Evolutionary conservation across 2,888 invertebrate genomes (phyloP).

Genomic region (Nymphalis polychloros): DNA sequence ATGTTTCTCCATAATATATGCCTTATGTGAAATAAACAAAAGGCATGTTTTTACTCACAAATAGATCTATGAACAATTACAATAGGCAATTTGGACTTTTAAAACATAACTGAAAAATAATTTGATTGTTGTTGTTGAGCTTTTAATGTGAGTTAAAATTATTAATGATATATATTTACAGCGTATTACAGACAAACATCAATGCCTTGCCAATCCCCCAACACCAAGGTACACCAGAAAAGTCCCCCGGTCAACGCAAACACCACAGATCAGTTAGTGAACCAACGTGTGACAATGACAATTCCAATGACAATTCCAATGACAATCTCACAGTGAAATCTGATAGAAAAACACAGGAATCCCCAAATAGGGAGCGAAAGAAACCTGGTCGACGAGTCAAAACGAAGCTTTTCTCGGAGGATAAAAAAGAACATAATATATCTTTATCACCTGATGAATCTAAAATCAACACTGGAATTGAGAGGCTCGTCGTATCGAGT

Average conservation of each 20-base stretch:
- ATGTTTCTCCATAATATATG: too few relatives aligned
- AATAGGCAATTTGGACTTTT: too few relatives aligned
- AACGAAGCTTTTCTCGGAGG: conserved; percentile 69
- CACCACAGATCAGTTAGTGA: conserved; percentile 69
- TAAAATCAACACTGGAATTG: conserved; percentile 55
- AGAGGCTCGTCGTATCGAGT: conserved; percentile 60
- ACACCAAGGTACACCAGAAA: conserved; percentile 68
- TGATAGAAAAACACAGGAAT: conserved; percentile 62
- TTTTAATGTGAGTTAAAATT: not conserved
- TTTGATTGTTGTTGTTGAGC: too few relatives aligned
- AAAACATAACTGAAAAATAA: too few relatives aligned
- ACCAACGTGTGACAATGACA: conserved; percentile 64
- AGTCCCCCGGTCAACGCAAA: conserved; percentile 55
- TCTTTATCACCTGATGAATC: conserved; percentile 69
- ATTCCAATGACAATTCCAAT: conserved; percentile 53
- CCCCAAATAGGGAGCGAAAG: conserved; percentile 65
- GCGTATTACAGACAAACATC: conserved; percentile 68
- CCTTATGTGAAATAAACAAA: too few relatives aligned
- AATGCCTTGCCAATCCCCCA: conserved; percentile 63
- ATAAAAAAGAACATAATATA: conserved; percentile 50
- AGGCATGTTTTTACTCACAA: too few relatives aligned
- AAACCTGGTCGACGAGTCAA: conserved; percentile 63
- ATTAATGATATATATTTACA: conserved; percentile 35
- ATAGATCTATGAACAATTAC: too few relatives aligned
- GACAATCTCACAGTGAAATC: conserved; percentile 57